These are phyloP conservation scores for Pipistrellus nathusii DNA, from an alignment of 2,797 vertebrate species.

Conservation along the genomic window DNA sequence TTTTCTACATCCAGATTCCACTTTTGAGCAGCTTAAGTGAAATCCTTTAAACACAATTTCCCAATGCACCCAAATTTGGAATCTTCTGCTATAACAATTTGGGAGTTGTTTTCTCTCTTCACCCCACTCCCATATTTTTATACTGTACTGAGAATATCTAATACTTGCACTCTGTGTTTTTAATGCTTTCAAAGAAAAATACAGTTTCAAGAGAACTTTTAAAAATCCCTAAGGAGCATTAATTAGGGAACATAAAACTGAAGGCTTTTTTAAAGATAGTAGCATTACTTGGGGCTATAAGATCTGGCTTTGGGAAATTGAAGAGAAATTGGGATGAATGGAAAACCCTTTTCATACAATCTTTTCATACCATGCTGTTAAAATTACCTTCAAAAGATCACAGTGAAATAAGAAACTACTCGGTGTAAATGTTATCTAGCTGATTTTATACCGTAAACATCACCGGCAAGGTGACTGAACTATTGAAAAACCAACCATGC, in stretches of 20 bases:
- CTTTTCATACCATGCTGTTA: neutral
- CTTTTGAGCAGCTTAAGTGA: neutral
- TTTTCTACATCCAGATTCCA: constrained; percentile 39
- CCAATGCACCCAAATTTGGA: constrained; percentile 26
- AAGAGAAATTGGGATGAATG: constrained; percentile 10
- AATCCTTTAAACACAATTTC: constrained; percentile 51
- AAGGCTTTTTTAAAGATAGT: neutral
- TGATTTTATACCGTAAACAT: constrained; percentile 2
- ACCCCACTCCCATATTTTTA: neutral
- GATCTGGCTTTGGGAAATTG: constrained; percentile 9
- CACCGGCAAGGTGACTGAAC: neutral
- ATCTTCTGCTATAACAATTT: constrained; percentile 38
- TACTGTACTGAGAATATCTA: neutral
- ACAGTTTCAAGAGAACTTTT: constrained; percentile 25
- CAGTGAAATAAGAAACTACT: neutral
- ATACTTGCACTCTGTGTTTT: neutral
- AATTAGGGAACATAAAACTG: constrained; percentile 52
- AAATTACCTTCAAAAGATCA: constrained; percentile 57
- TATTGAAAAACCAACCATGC: neutral
- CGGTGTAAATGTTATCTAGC: neutral
- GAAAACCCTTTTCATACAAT: neutral
- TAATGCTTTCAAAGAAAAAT: constrained; percentile 54
- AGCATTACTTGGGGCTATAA: neutral
- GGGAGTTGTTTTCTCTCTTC: neutral
- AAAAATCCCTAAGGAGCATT: constrained; percentile 1